Conservation (phyloP, 2,113 vertebrate species). For the Octodon degus region DNA sequence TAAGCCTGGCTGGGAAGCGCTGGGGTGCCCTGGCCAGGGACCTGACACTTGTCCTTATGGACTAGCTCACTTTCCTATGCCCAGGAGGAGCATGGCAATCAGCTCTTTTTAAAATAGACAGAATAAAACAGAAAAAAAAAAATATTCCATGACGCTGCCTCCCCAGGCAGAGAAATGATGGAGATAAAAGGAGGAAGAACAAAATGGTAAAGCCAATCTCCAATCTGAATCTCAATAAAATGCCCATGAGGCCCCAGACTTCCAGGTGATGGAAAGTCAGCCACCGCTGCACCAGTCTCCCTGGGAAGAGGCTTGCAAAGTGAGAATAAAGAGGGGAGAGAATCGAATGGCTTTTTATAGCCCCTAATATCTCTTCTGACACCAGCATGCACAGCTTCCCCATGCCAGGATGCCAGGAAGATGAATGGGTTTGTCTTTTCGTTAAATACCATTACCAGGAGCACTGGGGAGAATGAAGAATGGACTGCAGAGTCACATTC, state of each 20-base stretch:
- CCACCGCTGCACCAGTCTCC: slow-evolving; percentile 77
- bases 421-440: slow-evolving; percentile 85
- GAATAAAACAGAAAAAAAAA: slow-evolving; percentile 49
- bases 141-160: not conserved
- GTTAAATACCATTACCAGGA: slow-evolving; percentile 80
- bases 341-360: slow-evolving; percentile 84
- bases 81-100: not conserved
- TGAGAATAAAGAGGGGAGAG: slow-evolving; percentile 72
- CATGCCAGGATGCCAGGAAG: slow-evolving; percentile 79
- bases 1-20: not conserved
- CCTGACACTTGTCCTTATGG: not conserved
- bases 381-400: slow-evolving; percentile 82
- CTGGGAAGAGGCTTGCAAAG: slow-evolving; percentile 78
- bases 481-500: slow-evolving; percentile 77
- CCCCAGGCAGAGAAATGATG: slow-evolving; percentile 42
- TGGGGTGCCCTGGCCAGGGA: not conserved
- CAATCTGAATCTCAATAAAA: slow-evolving; percentile 77
- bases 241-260: slow-evolving; percentile 79
- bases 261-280: slow-evolving; percentile 83
- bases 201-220: not conserved
- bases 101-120: slow-evolving; percentile 19
- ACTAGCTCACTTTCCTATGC: not conserved
- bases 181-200: slow-evolving; percentile 47
- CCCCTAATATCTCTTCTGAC: slow-evolving; percentile 86
- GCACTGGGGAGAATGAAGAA: slow-evolving; percentile 80